These are phyloP conservation scores for Hydrozoanthus gracilis DNA, from an alignment of 92 coral and sea anemone genomes.

Conservation along the genomic window DNA sequence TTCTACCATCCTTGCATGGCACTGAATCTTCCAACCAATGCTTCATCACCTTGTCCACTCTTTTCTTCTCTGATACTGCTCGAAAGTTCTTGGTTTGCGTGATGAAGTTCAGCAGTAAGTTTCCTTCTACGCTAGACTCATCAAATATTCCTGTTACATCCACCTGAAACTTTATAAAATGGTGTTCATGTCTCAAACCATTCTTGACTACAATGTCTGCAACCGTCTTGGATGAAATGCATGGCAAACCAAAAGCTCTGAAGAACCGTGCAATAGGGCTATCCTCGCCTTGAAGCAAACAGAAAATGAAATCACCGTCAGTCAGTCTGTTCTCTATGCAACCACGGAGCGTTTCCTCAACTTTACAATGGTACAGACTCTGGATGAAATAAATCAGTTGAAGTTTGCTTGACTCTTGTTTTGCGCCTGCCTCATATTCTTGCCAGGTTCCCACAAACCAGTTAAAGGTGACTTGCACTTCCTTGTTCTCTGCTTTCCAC, in stretches of 20 bases:
- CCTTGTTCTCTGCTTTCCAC: too few species aligned
- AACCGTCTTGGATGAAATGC: not conserved
- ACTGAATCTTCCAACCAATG: too few species aligned
- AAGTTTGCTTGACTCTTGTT: not conserved
- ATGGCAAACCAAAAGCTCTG: not conserved
- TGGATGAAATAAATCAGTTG: not conserved
- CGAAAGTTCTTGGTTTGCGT: not conserved
- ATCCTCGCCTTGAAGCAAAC: not conserved
- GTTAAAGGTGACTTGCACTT: too few species aligned
- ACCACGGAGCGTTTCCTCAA: not conserved
- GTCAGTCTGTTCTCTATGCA: not conserved
- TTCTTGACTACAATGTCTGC: too few species aligned
- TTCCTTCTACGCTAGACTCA: not conserved
- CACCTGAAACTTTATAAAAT: not conserved
- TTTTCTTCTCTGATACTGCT: not conserved
- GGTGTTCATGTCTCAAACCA: too few species aligned
- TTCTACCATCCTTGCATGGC: too few species aligned
- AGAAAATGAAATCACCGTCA: not conserved
- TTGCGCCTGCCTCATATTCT: not conserved
- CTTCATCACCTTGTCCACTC: not conserved
- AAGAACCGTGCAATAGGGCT: not conserved
- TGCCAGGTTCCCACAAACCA: not conserved
- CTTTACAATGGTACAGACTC: not conserved
- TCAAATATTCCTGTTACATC: not conserved
- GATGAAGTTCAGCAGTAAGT: not conserved